Evolutionary conservation across 2,888 invertebrate genomes (phyloP).

Genomic region (Nesidiocoris tenuis): DNA sequence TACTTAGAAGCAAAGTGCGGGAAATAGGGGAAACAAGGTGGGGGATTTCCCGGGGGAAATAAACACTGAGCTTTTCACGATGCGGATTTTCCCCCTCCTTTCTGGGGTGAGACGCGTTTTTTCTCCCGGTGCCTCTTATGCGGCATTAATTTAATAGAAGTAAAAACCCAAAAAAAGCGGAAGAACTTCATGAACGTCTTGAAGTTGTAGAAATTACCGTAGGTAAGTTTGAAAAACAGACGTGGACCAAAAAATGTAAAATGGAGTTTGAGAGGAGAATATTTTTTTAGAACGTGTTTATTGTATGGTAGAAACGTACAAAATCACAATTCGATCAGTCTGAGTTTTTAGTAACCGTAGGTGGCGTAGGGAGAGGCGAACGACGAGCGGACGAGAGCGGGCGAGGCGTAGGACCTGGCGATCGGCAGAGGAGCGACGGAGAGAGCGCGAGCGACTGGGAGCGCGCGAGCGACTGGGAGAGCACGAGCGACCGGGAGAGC

Average conservation of each 20-base stretch:
- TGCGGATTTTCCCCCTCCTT: neutral
- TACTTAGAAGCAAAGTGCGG: neutral
- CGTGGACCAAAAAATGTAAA: too few species aligned
- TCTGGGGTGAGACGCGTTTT: neutral
- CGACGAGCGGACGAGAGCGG: slow-evolving; percentile 38
- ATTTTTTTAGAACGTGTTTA: neutral
- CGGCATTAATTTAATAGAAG: too few species aligned
- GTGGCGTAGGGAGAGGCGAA: slow-evolving; percentile 41
- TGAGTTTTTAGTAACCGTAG: slow-evolving; percentile 27
- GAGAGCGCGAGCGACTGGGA: slow-evolving; percentile 7
- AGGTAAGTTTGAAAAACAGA: too few species aligned
- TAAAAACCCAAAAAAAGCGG: too few species aligned
- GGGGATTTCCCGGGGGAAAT: neutral
- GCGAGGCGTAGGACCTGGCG: slow-evolving; percentile 26
- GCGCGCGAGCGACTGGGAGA: slow-evolving; percentile 18
- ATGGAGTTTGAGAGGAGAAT: too few species aligned
- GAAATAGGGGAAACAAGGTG: neutral
- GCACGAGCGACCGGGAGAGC: slow-evolving; percentile 30
- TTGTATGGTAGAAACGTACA: neutral
- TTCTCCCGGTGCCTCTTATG: too few species aligned
- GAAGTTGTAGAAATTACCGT: too few species aligned
- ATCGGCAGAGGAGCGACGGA: slow-evolving; percentile 30
- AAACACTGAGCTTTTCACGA: neutral
- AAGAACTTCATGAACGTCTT: too few species aligned
- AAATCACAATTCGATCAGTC: slow-evolving; percentile 19